A percentile compares a stretch with the other conserved stretches of the same genome.
These are phyloP conservation scores for Drosophila affinis DNA, from an alignment of 2,888 invertebrate species.

Conservation along the genomic window DNA sequence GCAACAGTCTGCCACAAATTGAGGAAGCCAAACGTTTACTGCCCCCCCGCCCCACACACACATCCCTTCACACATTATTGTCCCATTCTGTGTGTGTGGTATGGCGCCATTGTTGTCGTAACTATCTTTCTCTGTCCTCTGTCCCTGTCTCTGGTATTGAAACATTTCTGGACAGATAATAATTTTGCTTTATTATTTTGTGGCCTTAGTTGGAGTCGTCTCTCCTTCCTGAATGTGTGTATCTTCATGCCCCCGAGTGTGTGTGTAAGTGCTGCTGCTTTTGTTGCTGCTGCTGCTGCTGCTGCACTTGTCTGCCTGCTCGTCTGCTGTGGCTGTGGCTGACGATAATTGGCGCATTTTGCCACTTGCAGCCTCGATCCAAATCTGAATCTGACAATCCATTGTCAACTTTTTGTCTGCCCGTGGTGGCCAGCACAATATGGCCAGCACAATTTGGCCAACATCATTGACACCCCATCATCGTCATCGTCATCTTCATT, in stretches of 20 bases:
- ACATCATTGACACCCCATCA: slow-evolving; percentile 33
- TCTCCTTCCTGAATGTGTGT: slow-evolving; percentile 1
- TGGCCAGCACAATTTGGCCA: slow-evolving; percentile 57
- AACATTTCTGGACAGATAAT: slow-evolving; percentile 59
- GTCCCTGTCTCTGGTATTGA: slow-evolving; percentile 47
- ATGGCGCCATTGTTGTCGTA: slow-evolving; percentile 56
- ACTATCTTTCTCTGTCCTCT: slow-evolving; percentile 36
- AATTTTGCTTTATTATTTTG: slow-evolving; percentile 74
- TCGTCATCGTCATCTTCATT: slow-evolving; percentile 57
- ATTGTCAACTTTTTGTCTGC: slow-evolving; percentile 33
- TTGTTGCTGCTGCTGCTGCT: slow-evolving; percentile 22
- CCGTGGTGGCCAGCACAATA: slow-evolving; percentile 28
- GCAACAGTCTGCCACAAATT: slow-evolving; percentile 65
- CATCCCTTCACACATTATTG: not conserved
- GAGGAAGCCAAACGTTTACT: slow-evolving; percentile 41
- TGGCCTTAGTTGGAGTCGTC: slow-evolving; percentile 11
- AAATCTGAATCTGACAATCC: slow-evolving; percentile 66
- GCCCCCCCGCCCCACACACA: not conserved
- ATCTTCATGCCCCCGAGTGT: slow-evolving; percentile 51
- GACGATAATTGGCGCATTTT: slow-evolving; percentile 71
- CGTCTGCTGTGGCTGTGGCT: slow-evolving; percentile 3
- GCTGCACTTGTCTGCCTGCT: slow-evolving; percentile 18
- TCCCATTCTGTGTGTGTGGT: slow-evolving; percentile 15
- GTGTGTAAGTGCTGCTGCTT: slow-evolving; percentile 22
- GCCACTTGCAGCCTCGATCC: slow-evolving; percentile 63